Conservation (phyloP, 2,797 vertebrate genomes). For the Limosa lapponica region DNA sequence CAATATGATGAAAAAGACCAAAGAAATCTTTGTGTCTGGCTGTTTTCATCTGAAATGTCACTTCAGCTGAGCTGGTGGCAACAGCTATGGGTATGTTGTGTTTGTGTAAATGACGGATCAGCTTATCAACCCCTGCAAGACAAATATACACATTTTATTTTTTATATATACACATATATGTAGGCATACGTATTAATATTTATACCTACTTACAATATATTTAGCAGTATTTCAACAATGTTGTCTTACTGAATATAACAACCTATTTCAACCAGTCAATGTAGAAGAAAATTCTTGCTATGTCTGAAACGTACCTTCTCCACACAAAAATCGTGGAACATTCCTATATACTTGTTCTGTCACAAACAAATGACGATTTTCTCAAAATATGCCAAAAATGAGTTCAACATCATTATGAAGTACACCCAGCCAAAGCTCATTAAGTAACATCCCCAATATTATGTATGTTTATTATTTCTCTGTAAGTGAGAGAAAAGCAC, state of each 20-base stretch:
- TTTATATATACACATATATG: neutral
- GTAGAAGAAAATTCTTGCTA: neutral
- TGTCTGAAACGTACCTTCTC: neutral
- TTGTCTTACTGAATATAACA: neutral
- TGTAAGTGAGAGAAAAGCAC: neutral
- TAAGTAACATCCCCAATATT: neutral
- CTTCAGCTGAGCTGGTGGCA: slow-evolving; percentile 84
- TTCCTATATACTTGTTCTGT: neutral
- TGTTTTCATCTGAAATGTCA: slow-evolving; percentile 84
- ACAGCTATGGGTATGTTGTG: slow-evolving; percentile 86
- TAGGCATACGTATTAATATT: neutral
- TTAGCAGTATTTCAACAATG: neutral
- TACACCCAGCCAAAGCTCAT: neutral
- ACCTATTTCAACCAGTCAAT: neutral
- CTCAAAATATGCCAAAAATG: neutral
- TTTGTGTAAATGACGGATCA: slow-evolving; percentile 84
- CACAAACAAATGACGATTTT: neutral
- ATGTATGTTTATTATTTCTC: neutral
- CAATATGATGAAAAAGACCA: slow-evolving; percentile 83
- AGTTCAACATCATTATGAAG: neutral
- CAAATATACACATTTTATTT: neutral
- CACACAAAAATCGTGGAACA: neutral
- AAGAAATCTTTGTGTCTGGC: slow-evolving; percentile 86
- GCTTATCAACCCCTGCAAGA: slow-evolving; percentile 84
- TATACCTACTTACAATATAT: neutral